Base-by-base conservation (phyloP, 2,888 invertebrate genomes). In the Nymphalis urticae region DNA sequence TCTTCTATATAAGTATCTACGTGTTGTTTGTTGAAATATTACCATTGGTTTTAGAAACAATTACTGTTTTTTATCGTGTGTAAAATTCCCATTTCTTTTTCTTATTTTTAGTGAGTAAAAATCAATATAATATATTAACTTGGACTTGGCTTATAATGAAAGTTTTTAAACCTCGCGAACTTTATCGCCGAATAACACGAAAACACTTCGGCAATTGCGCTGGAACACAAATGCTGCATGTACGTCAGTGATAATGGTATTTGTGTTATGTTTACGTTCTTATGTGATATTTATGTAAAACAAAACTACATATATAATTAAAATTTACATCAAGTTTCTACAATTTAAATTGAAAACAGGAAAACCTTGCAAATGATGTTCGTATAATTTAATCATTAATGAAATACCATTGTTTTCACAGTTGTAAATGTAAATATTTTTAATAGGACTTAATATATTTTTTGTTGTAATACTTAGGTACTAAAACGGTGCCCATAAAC, bases 271-370 rank as follows among this genome's bases (percentile, higher is more conserved):
- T 70, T 70, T 64, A 64, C 61, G 50, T 66, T 42, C 27, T 56
- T 24, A 53, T 10, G 51, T 51, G n/a, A 62, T 72, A 69, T 61
- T 66, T 64, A 70, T 68, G 59, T 62, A 61, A 65, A 65, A 63
- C 60, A 36, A 32, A 63, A 66, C 60, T 66, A 32, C 27, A 32
- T 32, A 70, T 62, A 50, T 66, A 67, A 65, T 62, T 70, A 69
- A n/a, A 71, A 69, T 64, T 66, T 66, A 70, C 56, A 68, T 56
- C 48, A 67, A 70, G 72, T 71, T 72, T 67, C 42, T 73, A 71
- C 61, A 69, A 51, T 64, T 65, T 64, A 76, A 77, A 75, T 81
- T 76, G 77, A 83, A 83, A 85, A 85, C 85, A 85, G 85, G 85
- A 85, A 85, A 85, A 85, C 80, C 73, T 76, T 76, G 73, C 36